Evolutionary conservation across 92 coral and sea anemone genomes (phyloP).

Genomic region (Actinernus sp.): DNA sequence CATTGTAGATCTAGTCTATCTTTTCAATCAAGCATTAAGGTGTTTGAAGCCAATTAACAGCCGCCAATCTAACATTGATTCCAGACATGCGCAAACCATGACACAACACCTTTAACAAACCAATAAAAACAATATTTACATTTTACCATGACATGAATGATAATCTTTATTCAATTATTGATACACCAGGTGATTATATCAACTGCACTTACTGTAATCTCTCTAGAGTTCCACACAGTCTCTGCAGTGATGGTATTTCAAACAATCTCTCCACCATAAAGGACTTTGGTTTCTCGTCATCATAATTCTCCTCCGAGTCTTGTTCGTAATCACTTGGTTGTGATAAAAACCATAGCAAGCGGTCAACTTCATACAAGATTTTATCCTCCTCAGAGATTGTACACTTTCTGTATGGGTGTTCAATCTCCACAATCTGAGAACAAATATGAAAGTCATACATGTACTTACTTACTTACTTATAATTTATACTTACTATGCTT

Average conservation of each 20-base stretch:
- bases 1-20: too few relatives aligned
- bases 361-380: constrained; percentile 74
- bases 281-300: constrained; percentile 19
- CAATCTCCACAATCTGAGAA: constrained; percentile 66
- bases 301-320: constrained; percentile 9
- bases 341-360: constrained; percentile 69
- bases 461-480: neutral
- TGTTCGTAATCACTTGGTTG: constrained; percentile 33
- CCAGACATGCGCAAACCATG: too few relatives aligned
- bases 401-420: constrained; percentile 67
- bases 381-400: constrained; percentile 68
- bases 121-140: too few relatives aligned
- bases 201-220: constrained; percentile 42
- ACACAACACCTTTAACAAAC: too few relatives aligned
- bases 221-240: constrained; percentile 71
- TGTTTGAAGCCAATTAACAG: too few relatives aligned
- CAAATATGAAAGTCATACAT: too few relatives aligned
- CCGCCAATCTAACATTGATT: too few relatives aligned
- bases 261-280: constrained; percentile 70
- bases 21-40: too few relatives aligned
- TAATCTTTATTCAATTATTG: neutral
- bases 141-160: neutral
- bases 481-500: too few relatives aligned
- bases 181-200: neutral
- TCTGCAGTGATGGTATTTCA: constrained; percentile 53